These are phyloP conservation scores for Leptinotarsa tumamoca DNA, from an alignment of 2,888 invertebrate genomes.

Conservation along the genomic window DNA sequence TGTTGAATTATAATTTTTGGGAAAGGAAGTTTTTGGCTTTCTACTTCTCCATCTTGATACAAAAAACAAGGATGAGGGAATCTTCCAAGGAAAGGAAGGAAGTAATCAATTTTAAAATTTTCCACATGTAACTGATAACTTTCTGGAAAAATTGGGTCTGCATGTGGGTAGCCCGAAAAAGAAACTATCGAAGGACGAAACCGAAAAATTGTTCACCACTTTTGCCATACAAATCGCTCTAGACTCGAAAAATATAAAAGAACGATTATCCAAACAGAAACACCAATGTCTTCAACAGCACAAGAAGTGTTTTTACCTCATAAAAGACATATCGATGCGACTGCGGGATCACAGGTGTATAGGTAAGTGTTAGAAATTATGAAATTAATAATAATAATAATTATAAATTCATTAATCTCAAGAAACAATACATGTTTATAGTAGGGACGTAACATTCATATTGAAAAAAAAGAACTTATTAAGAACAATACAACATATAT, in stretches of 20 bases:
- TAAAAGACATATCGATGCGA: constrained; percentile 49
- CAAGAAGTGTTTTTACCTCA: constrained; percentile 41
- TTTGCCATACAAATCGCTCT: constrained; percentile 44
- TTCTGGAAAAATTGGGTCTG: constrained; percentile 49
- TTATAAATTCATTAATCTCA: not conserved
- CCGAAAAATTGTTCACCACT: constrained; percentile 45
- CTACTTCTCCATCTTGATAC: too few relatives aligned
- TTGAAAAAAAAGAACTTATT: too few relatives aligned
- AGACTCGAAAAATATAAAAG: constrained; percentile 43
- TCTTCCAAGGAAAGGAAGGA: too few relatives aligned
- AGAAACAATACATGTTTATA: not conserved
- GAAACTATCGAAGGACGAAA: constrained; percentile 45
- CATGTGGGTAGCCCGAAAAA: constrained; percentile 43
- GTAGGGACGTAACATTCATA: too few relatives aligned
- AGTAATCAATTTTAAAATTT: constrained; percentile 22
- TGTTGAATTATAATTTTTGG: too few relatives aligned
- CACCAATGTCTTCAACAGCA: constrained; percentile 43
- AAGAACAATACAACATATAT: too few relatives aligned
- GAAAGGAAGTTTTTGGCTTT: too few relatives aligned
- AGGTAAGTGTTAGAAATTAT: constrained; percentile 1
- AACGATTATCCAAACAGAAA: constrained; percentile 44
- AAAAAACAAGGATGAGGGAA: too few relatives aligned
- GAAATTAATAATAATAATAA: not conserved
- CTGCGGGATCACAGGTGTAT: constrained; percentile 47
- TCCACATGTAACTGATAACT: constrained; percentile 45